Conservation (phyloP, 1,140 invertebrate species). For the Palaemon carinicauda region DNA sequence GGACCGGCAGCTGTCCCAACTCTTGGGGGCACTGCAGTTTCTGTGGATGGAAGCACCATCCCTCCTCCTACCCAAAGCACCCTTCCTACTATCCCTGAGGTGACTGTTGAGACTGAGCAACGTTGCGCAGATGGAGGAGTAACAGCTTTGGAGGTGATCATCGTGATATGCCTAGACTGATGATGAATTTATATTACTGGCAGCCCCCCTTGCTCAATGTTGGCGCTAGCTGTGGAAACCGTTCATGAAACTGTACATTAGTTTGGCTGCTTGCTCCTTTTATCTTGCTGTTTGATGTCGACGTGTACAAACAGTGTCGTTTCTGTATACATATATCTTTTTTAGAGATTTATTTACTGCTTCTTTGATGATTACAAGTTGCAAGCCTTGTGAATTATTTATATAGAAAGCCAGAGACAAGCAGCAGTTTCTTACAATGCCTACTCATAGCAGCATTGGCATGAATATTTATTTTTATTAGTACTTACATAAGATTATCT, state of each 20-base stretch:
- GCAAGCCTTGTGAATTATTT: neutral
- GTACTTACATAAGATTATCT: neutral
- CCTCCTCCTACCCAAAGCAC: neutral
- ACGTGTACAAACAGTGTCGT: neutral
- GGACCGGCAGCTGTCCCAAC: neutral
- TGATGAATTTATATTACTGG: neutral
- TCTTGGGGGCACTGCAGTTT: neutral
- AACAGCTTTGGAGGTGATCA: conserved; percentile 30
- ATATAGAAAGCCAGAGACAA: too few species aligned
- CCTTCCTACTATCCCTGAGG: conserved; percentile 12
- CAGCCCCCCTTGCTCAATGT: conserved; percentile 26
- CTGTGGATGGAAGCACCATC: neutral
- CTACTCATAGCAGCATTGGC: conserved; percentile 10
- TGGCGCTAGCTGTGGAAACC: conserved; percentile 21
- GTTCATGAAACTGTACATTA: neutral
- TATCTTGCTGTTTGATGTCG: neutral
- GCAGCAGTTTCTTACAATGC: neutral
- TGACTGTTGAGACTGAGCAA: conserved; percentile 12
- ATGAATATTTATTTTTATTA: neutral
- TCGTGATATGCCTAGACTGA: neutral
- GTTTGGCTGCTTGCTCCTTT: conserved; percentile 38
- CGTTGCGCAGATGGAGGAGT: neutral
- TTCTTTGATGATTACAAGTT: neutral
- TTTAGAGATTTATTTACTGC: neutral
- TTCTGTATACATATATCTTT: neutral